phyloP scores from a whole-genome alignment of 2,797 vertebrate species.

The Danionella dracula region DNA sequence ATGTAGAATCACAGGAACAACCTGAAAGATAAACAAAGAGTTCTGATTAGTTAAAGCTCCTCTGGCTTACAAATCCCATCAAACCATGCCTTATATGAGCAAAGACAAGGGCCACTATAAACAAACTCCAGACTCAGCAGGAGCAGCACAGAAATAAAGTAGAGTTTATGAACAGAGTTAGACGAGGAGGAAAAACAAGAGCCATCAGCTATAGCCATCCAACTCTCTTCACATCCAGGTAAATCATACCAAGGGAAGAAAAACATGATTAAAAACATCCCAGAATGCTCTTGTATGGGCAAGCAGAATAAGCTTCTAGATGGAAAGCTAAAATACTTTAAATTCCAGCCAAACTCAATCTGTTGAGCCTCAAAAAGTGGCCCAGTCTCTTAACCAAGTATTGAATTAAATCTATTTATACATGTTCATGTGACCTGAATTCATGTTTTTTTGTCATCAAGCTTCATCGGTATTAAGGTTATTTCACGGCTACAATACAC shows the following conservation, averaged over 20 bases:
- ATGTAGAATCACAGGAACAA: constrained; percentile 91
- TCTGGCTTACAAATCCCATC: background rate
- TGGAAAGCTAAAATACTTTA: too few relatives aligned
- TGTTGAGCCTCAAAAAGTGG: too few relatives aligned
- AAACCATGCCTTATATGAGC: background rate
- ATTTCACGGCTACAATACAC: too few relatives aligned
- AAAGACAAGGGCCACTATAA: constrained; percentile 1
- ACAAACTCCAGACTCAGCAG: constrained; percentile 7
- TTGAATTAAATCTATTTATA: too few relatives aligned
- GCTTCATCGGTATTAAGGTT: too few relatives aligned
- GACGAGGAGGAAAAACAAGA: background rate
- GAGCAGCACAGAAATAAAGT: background rate
- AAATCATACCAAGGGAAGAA: background rate
- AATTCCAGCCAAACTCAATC: too few relatives aligned
- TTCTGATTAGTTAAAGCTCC: background rate
- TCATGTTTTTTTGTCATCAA: too few relatives aligned
- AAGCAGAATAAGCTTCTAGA: too few relatives aligned
- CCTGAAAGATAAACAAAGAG: constrained; percentile 61
- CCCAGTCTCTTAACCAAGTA: too few relatives aligned
- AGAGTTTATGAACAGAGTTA: background rate
- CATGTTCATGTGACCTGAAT: too few relatives aligned
- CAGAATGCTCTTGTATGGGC: too few relatives aligned
- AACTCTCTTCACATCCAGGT: constrained; percentile 4
- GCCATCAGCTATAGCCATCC: constrained; percentile 8
- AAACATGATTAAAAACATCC: background rate